These are phyloP conservation scores for Alosa sapidissima DNA, from an alignment of 2,797 vertebrate genomes.

Conservation along the genomic window DNA sequence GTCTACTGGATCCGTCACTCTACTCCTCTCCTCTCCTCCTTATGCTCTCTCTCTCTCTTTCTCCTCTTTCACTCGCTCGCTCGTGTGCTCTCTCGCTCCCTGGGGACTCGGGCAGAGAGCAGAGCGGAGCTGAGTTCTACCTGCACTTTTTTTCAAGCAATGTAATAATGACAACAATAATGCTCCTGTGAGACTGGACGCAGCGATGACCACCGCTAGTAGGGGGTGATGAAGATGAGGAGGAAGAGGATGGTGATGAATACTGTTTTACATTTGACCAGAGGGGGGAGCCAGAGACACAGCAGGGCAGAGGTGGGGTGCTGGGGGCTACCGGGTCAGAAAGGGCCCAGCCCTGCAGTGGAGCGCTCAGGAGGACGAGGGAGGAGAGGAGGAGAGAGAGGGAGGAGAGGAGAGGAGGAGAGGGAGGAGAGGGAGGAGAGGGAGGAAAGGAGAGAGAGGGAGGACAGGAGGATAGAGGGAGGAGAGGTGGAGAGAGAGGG, in stretches of 20 bases:
- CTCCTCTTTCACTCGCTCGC: slow-evolving; percentile 72
- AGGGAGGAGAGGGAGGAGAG: slow-evolving; percentile 21
- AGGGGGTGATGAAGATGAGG: slow-evolving; percentile 60
- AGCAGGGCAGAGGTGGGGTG: slow-evolving; percentile 8
- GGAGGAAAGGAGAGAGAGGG: slow-evolving; percentile 47
- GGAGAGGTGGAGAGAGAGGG: not conserved
- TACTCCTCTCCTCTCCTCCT: slow-evolving; percentile 59
- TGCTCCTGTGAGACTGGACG: not conserved
- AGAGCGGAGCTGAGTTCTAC: slow-evolving; percentile 63
- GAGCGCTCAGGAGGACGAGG: slow-evolving; percentile 38
- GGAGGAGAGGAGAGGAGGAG: not conserved
- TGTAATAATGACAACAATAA: slow-evolving; percentile 68
- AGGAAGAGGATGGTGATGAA: slow-evolving; percentile 52
- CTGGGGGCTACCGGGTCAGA: not conserved
- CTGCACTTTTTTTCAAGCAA: slow-evolving; percentile 77
- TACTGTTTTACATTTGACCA: slow-evolving; percentile 59
- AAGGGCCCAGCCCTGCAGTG: no score
- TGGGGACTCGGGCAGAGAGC: slow-evolving; percentile 45
- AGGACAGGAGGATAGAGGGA: not conserved
- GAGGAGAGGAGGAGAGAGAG: slow-evolving; percentile 47
- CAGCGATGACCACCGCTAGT: not conserved
- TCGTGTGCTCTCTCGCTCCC: slow-evolving; percentile 63
- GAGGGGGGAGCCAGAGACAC: slow-evolving; percentile 67
- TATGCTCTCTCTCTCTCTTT: slow-evolving; percentile 64
- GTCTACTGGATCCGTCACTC: not conserved